Conservation (phyloP, 2,797 vertebrate genomes). For the Hydrocynus forskahlii region DNA sequence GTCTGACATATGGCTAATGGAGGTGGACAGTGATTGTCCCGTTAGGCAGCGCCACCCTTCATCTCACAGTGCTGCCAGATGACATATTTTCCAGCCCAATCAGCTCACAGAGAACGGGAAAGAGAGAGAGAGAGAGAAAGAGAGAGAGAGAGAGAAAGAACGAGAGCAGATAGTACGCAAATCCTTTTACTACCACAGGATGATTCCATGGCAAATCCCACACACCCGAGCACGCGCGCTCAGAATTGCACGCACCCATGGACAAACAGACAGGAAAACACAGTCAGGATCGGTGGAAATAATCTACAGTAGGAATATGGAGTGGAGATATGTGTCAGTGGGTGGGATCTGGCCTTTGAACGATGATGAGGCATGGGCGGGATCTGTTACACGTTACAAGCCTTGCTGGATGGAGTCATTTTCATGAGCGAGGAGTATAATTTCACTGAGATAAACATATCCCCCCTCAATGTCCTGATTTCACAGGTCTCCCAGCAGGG, state of each 20-base stretch:
- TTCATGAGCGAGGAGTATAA: constrained; percentile 20
- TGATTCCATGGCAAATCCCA: neutral
- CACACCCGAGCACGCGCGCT: neutral
- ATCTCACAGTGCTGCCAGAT: neutral
- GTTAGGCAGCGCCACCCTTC: neutral
- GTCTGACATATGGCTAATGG: neutral
- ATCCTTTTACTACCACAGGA: neutral
- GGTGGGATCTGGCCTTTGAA: constrained; percentile 12
- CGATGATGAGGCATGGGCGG: constrained; percentile 5
- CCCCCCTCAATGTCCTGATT: constrained; percentile 12
- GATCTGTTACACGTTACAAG: neutral
- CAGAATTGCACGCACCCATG: neutral
- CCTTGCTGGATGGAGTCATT: constrained; percentile 33
- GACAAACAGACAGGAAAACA: neutral
- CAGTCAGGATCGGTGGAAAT: neutral
- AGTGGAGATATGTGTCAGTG: constrained; percentile 23
- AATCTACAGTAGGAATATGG: constrained; percentile 3
- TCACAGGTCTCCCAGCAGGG: constrained; percentile 21
- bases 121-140: neutral
- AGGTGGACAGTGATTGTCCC: neutral
- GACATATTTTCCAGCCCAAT: constrained; percentile 1
- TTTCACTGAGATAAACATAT: constrained; percentile 29
- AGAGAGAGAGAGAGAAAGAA: neutral
- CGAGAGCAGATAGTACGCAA: neutral
- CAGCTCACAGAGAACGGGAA: neutral